A percentile compares a stretch with the other conserved stretches of the same genome.
Conservation (phyloP, 2,113 vertebrate genomes). For the Tetrao urogallus region DNA sequence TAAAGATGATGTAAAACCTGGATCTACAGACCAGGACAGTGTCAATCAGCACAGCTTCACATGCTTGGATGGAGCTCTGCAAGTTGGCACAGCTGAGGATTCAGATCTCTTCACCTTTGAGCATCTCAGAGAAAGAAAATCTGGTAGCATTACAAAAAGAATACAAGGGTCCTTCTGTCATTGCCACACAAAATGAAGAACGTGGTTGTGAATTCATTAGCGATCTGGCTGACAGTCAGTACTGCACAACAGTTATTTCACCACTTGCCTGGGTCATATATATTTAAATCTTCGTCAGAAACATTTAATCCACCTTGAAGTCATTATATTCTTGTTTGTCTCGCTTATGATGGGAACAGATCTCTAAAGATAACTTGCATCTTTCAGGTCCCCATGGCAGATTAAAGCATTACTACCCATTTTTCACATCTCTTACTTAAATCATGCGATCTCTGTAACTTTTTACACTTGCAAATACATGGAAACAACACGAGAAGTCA, state of each 20-base stretch:
- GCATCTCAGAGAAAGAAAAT: neutral
- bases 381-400: neutral
- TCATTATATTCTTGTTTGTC: constrained; percentile 15
- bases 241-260: neutral
- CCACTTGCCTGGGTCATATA: neutral
- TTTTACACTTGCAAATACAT: neutral
- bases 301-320: neutral
- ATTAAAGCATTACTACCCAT: neutral
- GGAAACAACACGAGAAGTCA: neutral
- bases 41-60: neutral
- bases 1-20: neutral
- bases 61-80: neutral
- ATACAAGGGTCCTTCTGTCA: neutral
- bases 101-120: neutral
- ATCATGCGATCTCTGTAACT: neutral
- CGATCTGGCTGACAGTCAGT: neutral
- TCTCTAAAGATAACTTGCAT: constrained; percentile 18
- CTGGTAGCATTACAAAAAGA: neutral
- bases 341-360: neutral
- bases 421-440: constrained; percentile 12
- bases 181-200: neutral
- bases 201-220: neutral
- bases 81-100: neutral
- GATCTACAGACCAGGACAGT: neutral
- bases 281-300: neutral